Evolutionary conservation across 1,140 invertebrate species (phyloP).

Genomic region (Harlomillsia oculata): DNA sequence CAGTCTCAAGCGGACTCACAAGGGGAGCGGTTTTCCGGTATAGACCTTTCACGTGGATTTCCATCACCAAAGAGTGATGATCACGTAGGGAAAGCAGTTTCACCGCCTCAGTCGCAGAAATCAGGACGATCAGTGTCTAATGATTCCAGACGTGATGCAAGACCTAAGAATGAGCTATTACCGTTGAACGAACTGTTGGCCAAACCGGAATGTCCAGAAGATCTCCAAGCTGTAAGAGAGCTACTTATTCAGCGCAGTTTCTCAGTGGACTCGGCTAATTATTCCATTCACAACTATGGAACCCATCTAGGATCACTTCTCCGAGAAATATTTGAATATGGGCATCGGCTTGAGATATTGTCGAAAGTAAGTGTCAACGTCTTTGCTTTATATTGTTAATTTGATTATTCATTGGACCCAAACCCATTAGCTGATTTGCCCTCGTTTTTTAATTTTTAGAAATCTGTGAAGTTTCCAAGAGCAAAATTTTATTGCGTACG

Average conservation of each 20-base stretch:
- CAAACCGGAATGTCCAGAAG: conserved; percentile 12
- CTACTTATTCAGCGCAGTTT: neutral
- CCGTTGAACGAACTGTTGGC: neutral
- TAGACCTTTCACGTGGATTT: too few species aligned
- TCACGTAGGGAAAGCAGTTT: neutral
- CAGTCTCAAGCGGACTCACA: too few species aligned
- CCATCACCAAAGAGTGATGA: too few species aligned
- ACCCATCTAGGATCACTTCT: neutral
- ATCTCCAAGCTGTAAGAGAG: conserved; percentile 1
- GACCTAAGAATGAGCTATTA: neutral
- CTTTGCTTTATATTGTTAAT: too few species aligned
- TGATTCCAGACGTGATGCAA: too few species aligned
- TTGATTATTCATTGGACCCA: neutral
- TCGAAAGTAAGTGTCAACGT: conserved; percentile 2
- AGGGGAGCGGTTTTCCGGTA: too few species aligned
- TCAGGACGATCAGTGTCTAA: neutral
- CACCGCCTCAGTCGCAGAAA: neutral
- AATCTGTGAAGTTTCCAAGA: conserved; percentile 29
- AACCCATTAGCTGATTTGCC: neutral
- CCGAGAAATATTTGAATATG: neutral
- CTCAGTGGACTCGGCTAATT: neutral
- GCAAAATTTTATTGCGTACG: conserved; percentile 29
- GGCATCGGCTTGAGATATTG: conserved; percentile 15
- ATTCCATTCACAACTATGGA: neutral
- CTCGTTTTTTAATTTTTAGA: conserved; percentile 9